Evolutionary conservation across 2,888 invertebrate genomes (phyloP).

Genomic region (Aleiodes alternator): DNA sequence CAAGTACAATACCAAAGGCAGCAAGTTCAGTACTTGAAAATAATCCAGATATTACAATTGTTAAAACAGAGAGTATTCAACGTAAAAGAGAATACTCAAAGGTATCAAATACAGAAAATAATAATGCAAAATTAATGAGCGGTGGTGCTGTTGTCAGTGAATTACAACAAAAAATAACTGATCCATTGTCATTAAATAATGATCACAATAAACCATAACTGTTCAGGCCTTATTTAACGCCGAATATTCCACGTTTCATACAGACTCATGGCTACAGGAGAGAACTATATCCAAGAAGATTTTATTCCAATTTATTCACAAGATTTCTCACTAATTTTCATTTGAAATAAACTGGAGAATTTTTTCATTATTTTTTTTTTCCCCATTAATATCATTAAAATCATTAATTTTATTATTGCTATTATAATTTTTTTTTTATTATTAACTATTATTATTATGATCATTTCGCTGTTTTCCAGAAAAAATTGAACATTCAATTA

Average conservation of each 20-base stretch:
- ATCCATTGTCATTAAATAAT: constrained; percentile 69
- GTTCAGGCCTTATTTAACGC: constrained; percentile 74
- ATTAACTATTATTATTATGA: no score
- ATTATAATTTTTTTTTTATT: no score
- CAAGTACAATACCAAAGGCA: constrained; percentile 68
- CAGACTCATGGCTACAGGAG: constrained; percentile 39
- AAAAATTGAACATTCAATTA: no score
- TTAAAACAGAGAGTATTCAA: constrained; percentile 78
- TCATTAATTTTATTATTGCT: no score
- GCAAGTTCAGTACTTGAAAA: constrained; percentile 76
- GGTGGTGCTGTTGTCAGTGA: constrained; percentile 68
- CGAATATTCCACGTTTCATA: constrained; percentile 61
- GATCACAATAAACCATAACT: constrained; percentile 75
- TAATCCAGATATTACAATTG: constrained; percentile 80
- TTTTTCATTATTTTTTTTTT: not conserved
- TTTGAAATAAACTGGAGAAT: constrained; percentile 64
- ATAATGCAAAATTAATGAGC: constrained; percentile 73
- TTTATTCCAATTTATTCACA: constrained; percentile 72
- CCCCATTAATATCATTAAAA: not conserved
- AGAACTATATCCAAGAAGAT: constrained; percentile 65
- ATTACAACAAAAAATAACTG: constrained; percentile 57
- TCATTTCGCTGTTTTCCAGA: no score
- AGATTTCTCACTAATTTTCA: constrained; percentile 73
- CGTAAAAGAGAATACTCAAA: constrained; percentile 70
- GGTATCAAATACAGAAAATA: constrained; percentile 73